phyloP scores from a whole-genome alignment of 2,113 vertebrate species.

The Pongo pygmaeus region DNA sequence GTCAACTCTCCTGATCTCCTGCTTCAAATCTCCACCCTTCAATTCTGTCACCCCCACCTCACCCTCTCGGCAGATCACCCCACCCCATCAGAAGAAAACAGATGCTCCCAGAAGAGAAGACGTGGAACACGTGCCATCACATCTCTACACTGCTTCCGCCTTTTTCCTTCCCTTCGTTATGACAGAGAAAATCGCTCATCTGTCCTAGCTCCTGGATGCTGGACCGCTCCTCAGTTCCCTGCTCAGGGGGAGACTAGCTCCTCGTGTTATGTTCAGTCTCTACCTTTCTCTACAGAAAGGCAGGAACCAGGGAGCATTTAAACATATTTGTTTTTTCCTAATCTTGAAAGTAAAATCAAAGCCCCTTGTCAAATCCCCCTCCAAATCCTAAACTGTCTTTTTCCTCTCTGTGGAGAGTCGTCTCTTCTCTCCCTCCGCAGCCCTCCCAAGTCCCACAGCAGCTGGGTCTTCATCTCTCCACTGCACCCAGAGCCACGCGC shows the following conservation, averaged over 20 bases:
- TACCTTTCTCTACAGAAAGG: background rate
- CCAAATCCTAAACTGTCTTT: background rate
- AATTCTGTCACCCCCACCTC: too few species aligned
- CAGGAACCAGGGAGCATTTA: background rate
- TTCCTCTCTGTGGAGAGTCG: background rate
- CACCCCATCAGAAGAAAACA: background rate
- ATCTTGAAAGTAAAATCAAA: background rate
- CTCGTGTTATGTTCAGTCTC: background rate
- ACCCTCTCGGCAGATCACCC: background rate
- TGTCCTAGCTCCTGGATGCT: background rate
- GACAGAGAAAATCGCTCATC: fast-evolving
- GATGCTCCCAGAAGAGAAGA: background rate
- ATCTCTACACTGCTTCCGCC: too few species aligned
- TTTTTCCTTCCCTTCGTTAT: background rate
- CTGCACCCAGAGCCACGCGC: background rate
- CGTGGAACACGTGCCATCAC: background rate
- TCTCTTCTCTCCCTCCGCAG: background rate
- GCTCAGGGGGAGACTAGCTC: fast-evolving
- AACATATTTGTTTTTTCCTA: background rate
- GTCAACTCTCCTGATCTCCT: background rate
- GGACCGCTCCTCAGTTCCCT: background rate
- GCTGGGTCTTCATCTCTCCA: background rate
- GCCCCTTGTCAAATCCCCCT: background rate
- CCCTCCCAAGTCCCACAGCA: background rate
- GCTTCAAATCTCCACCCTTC: too few species aligned